Evolutionary conservation across 2,113 vertebrate genomes (phyloP), one percentile per base, ranked within the genome.

Genomic region (Bambusicola thoracicus): DNA sequence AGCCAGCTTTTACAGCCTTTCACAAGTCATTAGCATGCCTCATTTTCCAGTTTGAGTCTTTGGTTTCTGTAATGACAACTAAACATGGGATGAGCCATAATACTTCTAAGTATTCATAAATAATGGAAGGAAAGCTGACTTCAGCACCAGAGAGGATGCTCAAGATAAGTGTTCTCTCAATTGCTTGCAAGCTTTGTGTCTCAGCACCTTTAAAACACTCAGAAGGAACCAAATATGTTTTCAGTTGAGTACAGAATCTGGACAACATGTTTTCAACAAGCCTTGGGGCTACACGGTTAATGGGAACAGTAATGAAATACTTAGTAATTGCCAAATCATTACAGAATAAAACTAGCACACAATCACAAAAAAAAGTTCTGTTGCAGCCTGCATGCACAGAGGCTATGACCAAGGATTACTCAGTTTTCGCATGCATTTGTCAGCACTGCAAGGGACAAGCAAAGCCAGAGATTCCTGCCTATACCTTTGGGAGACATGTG

Each of bases 191-290:
- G 69, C 65, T 85, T 80, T 11, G 8, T 6, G 12, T 66, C 83
- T 82, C 80, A 43, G 59, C 62, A 72, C 59, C 92, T 87, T 85
- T 61, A 89, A 91, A 51, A 85, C 70, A 87, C 67, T 62, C 75
- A 76, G 1, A 3, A 82, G 82, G 63, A 79, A n/a, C 30, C 30
- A 85, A 93, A 80, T 69, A 65, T 25, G 43, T 87, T 96, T 90
- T 92, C 79, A 72, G 55, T 22, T 15, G 43, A 82, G 79, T 16
- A 21, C 13, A 58, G 63, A 77, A 58, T 29, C 3, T 8, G 68
- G 80, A 77, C 65, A 80, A 80, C 8, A 49, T 27, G n/a, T 36
- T 92, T 83, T 74, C 56, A 86, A 76, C 7, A 77, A 85, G 91
- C 72, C 72, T 46, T 17, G 24, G 34, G 87, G 74, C 70, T 81